Conservation (phyloP, 2,888 invertebrate genomes). For the Tanypteryx hageni region DNA sequence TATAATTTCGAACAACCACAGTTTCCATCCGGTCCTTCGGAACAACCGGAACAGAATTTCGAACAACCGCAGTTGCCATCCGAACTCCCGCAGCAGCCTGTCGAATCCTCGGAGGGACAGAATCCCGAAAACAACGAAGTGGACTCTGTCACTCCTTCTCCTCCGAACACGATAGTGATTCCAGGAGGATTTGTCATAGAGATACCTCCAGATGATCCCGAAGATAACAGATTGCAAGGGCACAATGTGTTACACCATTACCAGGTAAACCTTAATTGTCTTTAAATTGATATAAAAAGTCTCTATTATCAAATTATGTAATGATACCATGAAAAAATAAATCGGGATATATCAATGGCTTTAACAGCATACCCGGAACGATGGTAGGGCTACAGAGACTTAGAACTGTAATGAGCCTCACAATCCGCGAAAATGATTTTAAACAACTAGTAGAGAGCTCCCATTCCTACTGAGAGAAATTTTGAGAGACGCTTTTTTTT, state of each 20-base stretch:
- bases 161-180: constrained; percentile 24
- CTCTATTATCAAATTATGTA: background rate
- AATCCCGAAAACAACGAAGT: background rate
- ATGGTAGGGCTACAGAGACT: too few relatives aligned
- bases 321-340: too few relatives aligned
- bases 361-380: too few relatives aligned
- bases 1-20: too few relatives aligned
- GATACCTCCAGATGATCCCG: constrained; percentile 38
- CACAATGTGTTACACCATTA: background rate
- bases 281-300: background rate
- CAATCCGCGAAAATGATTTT: too few relatives aligned
- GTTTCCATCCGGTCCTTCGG: background rate
- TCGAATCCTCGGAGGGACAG: background rate
- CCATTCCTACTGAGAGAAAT: too few relatives aligned
- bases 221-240: background rate
- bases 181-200: constrained; percentile 40
- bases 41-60: background rate
- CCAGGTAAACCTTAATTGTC: background rate
- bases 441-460: too few relatives aligned
- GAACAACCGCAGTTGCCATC: background rate
- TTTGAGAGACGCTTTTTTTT: too few relatives aligned
- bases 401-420: too few relatives aligned
- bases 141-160: background rate
- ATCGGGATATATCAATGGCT: too few relatives aligned
- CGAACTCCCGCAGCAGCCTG: background rate